Conservation (phyloP, 2,888 invertebrate species). For the Meandrusa payeni region DNA sequence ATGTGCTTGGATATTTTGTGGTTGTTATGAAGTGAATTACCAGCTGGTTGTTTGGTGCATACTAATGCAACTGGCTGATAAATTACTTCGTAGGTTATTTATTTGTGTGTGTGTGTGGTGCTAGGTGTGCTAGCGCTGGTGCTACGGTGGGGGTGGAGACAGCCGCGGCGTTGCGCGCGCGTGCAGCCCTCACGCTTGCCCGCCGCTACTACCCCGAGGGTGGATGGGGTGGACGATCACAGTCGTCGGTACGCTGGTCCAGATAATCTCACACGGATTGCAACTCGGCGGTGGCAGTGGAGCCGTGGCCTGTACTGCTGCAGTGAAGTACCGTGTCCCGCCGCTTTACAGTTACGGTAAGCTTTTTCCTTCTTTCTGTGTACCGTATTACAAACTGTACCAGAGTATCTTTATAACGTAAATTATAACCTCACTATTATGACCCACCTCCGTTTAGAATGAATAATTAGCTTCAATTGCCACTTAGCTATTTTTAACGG, state of each 20-base stretch:
- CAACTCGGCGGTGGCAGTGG: constrained; percentile 86
- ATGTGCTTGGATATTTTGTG: constrained; percentile 30
- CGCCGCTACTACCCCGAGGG: constrained; percentile 93
- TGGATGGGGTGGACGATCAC: constrained; percentile 92
- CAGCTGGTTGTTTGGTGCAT: constrained; percentile 28
- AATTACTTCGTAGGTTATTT: constrained; percentile 23
- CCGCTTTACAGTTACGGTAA: constrained; percentile 84
- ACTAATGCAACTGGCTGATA: constrained; percentile 5
- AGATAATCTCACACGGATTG: constrained; percentile 87
- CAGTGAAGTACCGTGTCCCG: constrained; percentile 82
- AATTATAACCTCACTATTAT: too few species aligned
- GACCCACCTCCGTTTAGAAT: too few species aligned
- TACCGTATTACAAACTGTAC: too few species aligned
- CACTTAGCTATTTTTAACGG: too few species aligned
- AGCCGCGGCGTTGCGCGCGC: constrained; percentile 75
- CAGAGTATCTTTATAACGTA: too few species aligned
- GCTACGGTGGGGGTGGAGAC: constrained; percentile 70
- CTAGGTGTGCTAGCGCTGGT: constrained; percentile 76
- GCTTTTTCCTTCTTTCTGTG: too few species aligned
- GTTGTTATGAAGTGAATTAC: constrained; percentile 21
- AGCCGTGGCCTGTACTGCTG: constrained; percentile 83
- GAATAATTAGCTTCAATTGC: too few species aligned
- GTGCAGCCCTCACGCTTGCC: constrained; percentile 83
- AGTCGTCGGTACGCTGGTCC: constrained; percentile 85
- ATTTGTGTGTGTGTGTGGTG: constrained; percentile 51